These are phyloP conservation scores for Sarcophaga peregrina DNA, from an alignment of 1,140 invertebrate genomes.

Conservation along the genomic window DNA sequence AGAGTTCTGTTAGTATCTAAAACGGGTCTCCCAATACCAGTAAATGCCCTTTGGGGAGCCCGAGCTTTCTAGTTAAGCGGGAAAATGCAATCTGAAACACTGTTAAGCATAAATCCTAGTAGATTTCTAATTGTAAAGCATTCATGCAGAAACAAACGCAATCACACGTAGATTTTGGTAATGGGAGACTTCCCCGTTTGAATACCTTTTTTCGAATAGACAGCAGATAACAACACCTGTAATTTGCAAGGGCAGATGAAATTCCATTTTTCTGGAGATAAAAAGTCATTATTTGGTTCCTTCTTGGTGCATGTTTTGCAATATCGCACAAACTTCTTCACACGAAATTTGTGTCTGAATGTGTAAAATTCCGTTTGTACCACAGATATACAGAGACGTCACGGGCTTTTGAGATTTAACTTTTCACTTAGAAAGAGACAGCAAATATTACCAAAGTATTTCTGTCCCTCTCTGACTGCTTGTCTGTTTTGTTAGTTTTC, in stretches of 20 bases:
- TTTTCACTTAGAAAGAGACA: too few species aligned
- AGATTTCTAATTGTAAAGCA: conserved; percentile 14
- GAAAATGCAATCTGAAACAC: conserved; percentile 41
- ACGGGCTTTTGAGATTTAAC: too few species aligned
- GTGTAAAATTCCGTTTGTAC: neutral
- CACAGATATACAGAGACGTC: too few species aligned
- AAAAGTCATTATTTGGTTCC: conserved; percentile 2
- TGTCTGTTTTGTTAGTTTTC: too few species aligned
- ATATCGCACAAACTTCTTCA: neutral
- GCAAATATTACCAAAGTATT: too few species aligned
- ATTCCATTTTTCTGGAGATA: neutral
- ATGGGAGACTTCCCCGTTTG: neutral
- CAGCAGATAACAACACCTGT: conserved; percentile 23
- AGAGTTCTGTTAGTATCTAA: neutral
- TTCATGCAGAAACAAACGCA: conserved; percentile 36
- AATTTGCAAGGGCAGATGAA: neutral
- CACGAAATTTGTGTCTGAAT: neutral
- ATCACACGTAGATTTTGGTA: conserved; percentile 26
- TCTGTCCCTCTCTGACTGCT: too few species aligned
- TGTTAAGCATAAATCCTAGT: conserved; percentile 42
- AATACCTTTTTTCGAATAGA: neutral
- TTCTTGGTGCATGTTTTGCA: neutral
- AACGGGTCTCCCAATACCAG: neutral
- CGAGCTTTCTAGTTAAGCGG: neutral
- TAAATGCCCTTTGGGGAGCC: conserved; percentile 13